phyloP scores from a whole-genome alignment of 2,113 vertebrate genomes.

The Rhinoptilus africanus region DNA sequence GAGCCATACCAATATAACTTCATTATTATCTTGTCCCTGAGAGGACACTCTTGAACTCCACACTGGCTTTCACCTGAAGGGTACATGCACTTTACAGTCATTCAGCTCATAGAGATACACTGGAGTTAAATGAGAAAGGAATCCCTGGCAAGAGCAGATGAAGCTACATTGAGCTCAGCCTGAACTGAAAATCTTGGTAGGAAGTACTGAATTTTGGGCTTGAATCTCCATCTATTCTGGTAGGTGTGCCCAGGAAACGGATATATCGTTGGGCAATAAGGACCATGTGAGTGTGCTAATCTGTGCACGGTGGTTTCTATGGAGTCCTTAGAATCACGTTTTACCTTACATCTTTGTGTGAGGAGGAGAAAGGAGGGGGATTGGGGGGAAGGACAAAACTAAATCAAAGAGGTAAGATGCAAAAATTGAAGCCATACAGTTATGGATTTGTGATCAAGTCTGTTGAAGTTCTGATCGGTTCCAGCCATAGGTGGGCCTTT shows the following conservation, averaged over 20 bases:
- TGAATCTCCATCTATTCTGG: background rate
- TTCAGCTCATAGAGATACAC: background rate
- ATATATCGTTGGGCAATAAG: background rate
- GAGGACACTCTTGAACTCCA: background rate
- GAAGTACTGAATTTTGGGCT: background rate
- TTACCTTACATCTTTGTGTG: background rate
- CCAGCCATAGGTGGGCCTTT: background rate
- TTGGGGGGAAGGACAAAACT: background rate
- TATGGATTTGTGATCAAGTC: rapidly evolving
- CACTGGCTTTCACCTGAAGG: background rate
- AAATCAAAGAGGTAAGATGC: background rate
- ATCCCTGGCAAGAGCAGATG: background rate
- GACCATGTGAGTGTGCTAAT: background rate
- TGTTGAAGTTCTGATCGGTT: background rate
- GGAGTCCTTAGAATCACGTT: background rate
- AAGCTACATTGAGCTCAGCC: background rate
- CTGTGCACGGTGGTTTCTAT: background rate
- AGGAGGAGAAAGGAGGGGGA: background rate
- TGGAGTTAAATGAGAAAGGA: background rate
- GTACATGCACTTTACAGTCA: background rate
- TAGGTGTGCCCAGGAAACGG: background rate
- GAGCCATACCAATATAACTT: background rate
- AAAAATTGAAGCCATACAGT: background rate
- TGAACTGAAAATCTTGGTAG: background rate
- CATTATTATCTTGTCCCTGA: background rate